phyloP scores from a whole-genome alignment of 1,140 invertebrate species.

The Cydia amplana region DNA sequence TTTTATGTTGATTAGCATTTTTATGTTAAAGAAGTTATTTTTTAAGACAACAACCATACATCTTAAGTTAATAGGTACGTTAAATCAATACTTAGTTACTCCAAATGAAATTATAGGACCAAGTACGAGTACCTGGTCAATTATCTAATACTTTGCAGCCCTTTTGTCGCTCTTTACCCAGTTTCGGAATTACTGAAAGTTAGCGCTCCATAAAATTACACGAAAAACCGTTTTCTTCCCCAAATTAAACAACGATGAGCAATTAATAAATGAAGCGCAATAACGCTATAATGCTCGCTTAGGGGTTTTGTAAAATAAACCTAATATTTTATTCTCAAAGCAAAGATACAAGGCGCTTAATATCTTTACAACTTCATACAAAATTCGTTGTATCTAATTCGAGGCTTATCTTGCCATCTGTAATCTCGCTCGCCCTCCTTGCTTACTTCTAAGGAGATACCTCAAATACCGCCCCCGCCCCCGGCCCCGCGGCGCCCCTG shows the following conservation, averaged over 20 bases:
- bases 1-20: neutral
- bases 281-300: slow-evolving; percentile 43
- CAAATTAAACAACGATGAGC: slow-evolving; percentile 31
- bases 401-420: slow-evolving; percentile 75
- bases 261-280: slow-evolving; percentile 33
- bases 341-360: slow-evolving; percentile 58
- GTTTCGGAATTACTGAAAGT: neutral
- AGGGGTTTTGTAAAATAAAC: slow-evolving; percentile 64
- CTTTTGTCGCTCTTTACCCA: neutral
- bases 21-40: neutral
- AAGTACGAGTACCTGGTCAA: neutral
- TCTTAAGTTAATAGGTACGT: too few relatives aligned
- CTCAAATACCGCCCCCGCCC: slow-evolving; percentile 56
- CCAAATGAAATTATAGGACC: too few relatives aligned
- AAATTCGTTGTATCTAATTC: slow-evolving; percentile 77
- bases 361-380: slow-evolving; percentile 74
- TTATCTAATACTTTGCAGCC: neutral
- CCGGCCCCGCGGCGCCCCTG: slow-evolving; percentile 36
- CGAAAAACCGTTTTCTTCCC: slow-evolving; percentile 21
- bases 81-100: too few relatives aligned
- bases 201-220: slow-evolving; percentile 14
- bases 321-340: slow-evolving; percentile 75
- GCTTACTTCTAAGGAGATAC: slow-evolving; percentile 55
- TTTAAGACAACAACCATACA: too few relatives aligned
- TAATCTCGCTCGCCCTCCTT: slow-evolving; percentile 66